These are phyloP conservation scores for Apamea anceps DNA, from an alignment of 2,888 invertebrate genomes.

Conservation along the genomic window DNA sequence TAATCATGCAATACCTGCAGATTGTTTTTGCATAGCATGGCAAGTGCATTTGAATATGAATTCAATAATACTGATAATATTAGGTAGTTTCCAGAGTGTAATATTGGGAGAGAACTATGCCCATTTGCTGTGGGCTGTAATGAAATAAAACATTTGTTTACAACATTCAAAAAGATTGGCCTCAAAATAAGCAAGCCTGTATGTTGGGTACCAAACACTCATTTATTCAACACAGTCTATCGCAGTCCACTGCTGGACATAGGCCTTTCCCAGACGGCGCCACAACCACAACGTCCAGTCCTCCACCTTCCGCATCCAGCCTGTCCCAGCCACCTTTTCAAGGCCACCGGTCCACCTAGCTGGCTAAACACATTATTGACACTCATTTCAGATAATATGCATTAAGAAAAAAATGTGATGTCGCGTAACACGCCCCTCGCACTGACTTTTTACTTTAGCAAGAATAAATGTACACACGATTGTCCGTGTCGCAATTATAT, in stretches of 20 bases:
- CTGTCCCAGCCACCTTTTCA: neutral
- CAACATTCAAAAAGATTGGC: too few relatives aligned
- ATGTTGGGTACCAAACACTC: neutral
- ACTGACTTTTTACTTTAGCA: neutral
- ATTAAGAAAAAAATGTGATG: neutral
- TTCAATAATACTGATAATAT: slow-evolving; percentile 1
- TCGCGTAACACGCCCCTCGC: neutral
- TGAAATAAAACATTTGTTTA: neutral
- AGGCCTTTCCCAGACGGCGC: neutral
- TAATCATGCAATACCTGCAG: neutral
- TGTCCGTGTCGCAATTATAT: neutral
- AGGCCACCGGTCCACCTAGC: neutral
- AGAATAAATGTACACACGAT: neutral
- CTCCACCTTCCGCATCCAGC: neutral
- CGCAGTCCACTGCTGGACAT: neutral
- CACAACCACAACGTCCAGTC: neutral
- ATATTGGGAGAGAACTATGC: neutral
- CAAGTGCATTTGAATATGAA: neutral
- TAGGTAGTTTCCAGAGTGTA: neutral
- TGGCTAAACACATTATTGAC: neutral
- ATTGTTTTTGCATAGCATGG: slow-evolving; percentile 6
- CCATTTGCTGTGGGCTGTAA: neutral
- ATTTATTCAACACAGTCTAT: neutral
- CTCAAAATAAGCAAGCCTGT: neutral
- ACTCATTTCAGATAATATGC: neutral